Evolutionary conservation across 2,113 vertebrate genomes (phyloP), one percentile per base, ranked within the genome.

Genomic region (Lophius piscatorius): DNA sequence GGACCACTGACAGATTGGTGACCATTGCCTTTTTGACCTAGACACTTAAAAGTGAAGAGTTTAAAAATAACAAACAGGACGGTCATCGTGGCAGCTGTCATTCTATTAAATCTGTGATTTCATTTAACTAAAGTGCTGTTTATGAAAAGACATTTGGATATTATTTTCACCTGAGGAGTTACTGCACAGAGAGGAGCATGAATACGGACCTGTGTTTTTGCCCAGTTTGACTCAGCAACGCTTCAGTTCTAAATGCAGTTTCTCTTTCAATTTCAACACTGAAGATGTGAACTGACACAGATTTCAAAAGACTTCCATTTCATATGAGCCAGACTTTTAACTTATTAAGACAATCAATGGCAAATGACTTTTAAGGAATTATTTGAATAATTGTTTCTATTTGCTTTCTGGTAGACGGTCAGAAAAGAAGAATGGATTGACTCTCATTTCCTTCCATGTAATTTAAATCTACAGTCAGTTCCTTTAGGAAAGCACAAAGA

Each of bases 1-100:
- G 61, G 66, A 76, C 63, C 41, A 41, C 3, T 12, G 44, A 48
- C 69, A 75, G 67, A 78, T 58, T 50, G 74, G 69, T 59, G 57
- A 82, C 67, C 68, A 63, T 73, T 84, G 83, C 88, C 86, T 90
- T 88, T 60, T 72, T 54, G 75, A 88, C 80, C 78, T 56, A 77
- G 86, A 71, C 76, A 63, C 78, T 86, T 85, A 85, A 83, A 80
- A 74, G 63, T 31, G 60, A 51, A 47, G 54, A 73, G 36, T 51
- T 72, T 40, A 17, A 57, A 52, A 34, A 63, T 8, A 31, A 41
- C 34, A 34, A 48, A 59, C 26, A 31, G 29, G 54, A 63, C 44
- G 14, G 17, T 51, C 34, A 12, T 21, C 1, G 4, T 34, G 13
- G 9, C 36, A 29, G 66, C 29, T 61, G 16, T 57, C 41, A 49